A percentile compares a stretch with the other conserved stretches of the same genome.
Evolutionary conservation across 1,140 invertebrate species (phyloP).

Genomic region (Bacillus rossius): DNA sequence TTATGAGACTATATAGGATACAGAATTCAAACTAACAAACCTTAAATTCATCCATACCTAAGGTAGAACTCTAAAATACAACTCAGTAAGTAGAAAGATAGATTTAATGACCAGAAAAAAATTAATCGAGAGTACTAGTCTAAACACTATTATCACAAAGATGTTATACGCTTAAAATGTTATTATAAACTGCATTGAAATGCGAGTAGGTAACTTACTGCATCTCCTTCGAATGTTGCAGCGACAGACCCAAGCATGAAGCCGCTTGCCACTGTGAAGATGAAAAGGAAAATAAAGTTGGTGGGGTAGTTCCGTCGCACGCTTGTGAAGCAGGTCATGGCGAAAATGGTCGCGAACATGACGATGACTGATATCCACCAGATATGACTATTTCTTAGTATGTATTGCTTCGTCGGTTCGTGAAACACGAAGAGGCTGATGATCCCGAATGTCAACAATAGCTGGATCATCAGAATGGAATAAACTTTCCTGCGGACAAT

Average conservation of each 20-base stretch:
- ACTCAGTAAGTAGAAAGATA: too few species aligned
- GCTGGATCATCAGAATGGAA: slow-evolving; percentile 72
- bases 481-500: slow-evolving; percentile 63
- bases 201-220: slow-evolving; percentile 44
- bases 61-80: too few species aligned
- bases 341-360: slow-evolving; percentile 70
- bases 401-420: slow-evolving; percentile 52
- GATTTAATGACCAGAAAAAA: too few species aligned
- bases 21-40: too few species aligned
- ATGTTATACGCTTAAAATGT: too few species aligned
- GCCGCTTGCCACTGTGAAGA: slow-evolving; percentile 78
- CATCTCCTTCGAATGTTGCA: slow-evolving; percentile 49
- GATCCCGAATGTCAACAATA: slow-evolving; percentile 71
- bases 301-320: slow-evolving; percentile 77
- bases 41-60: too few species aligned
- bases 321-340: slow-evolving; percentile 79
- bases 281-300: slow-evolving; percentile 81
- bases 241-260: slow-evolving; percentile 66
- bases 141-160: too few species aligned
- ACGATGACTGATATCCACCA: slow-evolving; percentile 62
- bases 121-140: too few species aligned
- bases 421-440: slow-evolving; percentile 72
- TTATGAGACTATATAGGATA: too few species aligned
- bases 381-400: slow-evolving; percentile 43
- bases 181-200: too few species aligned